Evolutionary conservation across 2,113 vertebrate genomes (phyloP).

Genomic region (Brachionichthys hirsutus): DNA sequence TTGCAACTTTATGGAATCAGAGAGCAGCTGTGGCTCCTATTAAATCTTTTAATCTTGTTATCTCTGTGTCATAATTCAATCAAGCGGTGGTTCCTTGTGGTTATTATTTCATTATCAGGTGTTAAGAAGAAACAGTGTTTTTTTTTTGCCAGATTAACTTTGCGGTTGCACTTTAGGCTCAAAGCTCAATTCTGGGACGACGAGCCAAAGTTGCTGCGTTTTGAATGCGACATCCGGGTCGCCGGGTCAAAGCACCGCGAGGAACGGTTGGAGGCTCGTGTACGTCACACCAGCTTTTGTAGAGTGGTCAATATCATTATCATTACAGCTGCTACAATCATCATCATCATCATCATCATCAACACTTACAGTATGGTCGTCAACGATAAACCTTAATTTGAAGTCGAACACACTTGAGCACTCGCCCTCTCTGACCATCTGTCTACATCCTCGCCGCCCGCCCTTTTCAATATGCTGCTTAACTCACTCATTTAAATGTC

Average conservation of each 20-base stretch:
- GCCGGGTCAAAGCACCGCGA: no score
- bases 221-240: constrained; percentile 2
- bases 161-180: background rate
- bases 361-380: constrained; percentile 29
- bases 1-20: constrained; percentile 2
- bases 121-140: constrained; percentile 5
- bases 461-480: constrained; percentile 14
- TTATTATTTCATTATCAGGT: constrained; percentile 16
- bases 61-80: constrained; percentile 33
- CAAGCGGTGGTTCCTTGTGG: constrained; percentile 6
- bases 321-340: background rate
- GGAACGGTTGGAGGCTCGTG: constrained; percentile 1
- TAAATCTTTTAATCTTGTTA: constrained; percentile 32
- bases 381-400: constrained; percentile 46
- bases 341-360: background rate
- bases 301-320: constrained; percentile 36
- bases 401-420: constrained; percentile 31
- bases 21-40: constrained; percentile 29
- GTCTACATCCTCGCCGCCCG: constrained; percentile 8
- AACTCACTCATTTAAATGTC: constrained; percentile 5
- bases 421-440: constrained; percentile 34
- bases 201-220: no score
- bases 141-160: constrained; percentile 1
- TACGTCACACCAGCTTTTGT: constrained; percentile 23
- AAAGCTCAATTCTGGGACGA: background rate